Conservation (phyloP, 1,140 invertebrate species). For the Popillia japonica region DNA sequence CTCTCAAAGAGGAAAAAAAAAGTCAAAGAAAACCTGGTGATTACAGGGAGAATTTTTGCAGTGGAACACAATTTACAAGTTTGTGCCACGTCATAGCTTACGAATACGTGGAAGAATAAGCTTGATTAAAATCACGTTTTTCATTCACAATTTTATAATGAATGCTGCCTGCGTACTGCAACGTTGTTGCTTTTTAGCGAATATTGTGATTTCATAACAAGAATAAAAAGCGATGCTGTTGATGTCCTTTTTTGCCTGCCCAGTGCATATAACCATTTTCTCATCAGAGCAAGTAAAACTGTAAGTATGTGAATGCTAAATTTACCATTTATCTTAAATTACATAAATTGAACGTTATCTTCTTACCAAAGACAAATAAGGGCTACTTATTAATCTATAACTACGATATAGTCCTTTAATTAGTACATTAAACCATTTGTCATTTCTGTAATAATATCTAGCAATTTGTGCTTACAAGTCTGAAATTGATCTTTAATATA, state of each 20-base stretch:
- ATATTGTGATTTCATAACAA: background rate
- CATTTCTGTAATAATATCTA: no score
- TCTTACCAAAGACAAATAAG: no score
- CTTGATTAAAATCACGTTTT: background rate
- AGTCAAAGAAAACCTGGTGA: background rate
- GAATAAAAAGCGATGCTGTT: background rate
- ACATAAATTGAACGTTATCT: no score
- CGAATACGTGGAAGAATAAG: background rate
- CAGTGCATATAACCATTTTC: background rate
- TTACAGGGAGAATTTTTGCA: background rate
- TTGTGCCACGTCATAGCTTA: conserved; percentile 18
- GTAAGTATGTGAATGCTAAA: no score
- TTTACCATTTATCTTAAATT: no score
- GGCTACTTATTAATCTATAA: no score
- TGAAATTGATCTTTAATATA: no score
- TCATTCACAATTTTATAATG: background rate
- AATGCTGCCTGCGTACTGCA: background rate
- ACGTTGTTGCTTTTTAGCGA: background rate
- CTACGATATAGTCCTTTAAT: no score
- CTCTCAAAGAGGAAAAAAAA: background rate
- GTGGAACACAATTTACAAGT: background rate
- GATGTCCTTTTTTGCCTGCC: background rate
- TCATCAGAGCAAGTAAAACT: background rate
- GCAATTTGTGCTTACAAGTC: no score
- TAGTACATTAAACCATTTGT: no score